A percentile compares a stretch with the other conserved stretches of the same genome.
phyloP scores from a whole-genome alignment of 2,113 vertebrate genomes.

The Sarotherodon lohbergeri region DNA sequence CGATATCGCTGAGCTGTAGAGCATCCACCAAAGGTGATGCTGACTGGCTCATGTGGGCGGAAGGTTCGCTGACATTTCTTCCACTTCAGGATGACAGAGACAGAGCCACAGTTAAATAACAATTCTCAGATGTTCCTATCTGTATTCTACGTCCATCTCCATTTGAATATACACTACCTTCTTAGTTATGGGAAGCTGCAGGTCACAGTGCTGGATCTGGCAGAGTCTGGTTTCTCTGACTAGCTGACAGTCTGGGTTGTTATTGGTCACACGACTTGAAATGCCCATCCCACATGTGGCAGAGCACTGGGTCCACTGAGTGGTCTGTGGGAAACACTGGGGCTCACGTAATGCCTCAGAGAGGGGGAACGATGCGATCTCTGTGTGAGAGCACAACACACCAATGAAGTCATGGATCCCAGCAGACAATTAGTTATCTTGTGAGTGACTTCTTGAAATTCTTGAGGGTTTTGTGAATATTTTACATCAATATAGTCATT shows the following conservation, averaged over 20 bases:
- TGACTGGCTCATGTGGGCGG: constrained; percentile 40
- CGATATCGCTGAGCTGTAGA: constrained; percentile 49
- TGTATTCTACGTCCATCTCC: neutral
- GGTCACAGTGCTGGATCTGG: constrained; percentile 58
- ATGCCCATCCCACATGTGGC: constrained; percentile 72
- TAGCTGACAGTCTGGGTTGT: constrained; percentile 65
- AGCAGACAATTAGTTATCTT: neutral
- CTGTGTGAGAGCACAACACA: constrained; percentile 14
- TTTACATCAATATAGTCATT: neutral
- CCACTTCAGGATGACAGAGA: constrained; percentile 30
- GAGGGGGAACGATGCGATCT: constrained; percentile 25
- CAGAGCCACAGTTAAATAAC: neutral
- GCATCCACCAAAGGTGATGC: constrained; percentile 66
- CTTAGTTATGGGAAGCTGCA: neutral
- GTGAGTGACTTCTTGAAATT: neutral
- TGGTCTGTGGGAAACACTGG: constrained; percentile 65
- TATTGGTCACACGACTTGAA: constrained; percentile 71
- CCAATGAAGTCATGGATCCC: neutral
- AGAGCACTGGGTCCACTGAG: constrained; percentile 71
- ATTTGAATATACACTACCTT: constrained; percentile 37
- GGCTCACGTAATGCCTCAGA: neutral
- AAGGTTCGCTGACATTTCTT: constrained; percentile 64
- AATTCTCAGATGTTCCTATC: neutral
- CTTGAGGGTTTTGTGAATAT: neutral
- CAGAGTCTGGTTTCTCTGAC: constrained; percentile 69